Conservation (phyloP, 53 echinoderm and acorn worm species). For the Henricia sp. region DNA sequence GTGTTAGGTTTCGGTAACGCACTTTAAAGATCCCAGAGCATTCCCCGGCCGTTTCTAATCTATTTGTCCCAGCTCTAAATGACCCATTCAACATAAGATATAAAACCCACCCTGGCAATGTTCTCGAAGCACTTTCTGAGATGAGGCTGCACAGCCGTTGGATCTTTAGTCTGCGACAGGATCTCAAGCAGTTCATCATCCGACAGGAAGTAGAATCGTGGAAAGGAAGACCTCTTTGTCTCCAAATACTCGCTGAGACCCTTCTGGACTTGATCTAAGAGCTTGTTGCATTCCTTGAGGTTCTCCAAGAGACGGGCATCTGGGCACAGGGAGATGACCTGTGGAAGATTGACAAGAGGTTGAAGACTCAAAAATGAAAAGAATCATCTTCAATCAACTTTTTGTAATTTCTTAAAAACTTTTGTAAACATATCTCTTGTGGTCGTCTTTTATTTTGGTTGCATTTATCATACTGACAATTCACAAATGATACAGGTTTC, state of each 20-base stretch:
- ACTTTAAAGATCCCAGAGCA: no score
- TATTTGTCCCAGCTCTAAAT: no score
- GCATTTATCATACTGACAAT: no score
- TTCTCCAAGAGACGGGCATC: conserved; percentile 96
- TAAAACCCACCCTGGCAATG: conserved; percentile 90
- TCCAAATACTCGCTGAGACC: conserved; percentile 99
- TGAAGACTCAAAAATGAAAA: no score
- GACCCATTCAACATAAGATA: no score
- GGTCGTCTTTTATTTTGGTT: no score
- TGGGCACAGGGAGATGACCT: conserved; percentile 98
- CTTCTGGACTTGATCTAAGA: conserved; percentile 98
- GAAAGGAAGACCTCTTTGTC: conserved; percentile 97
- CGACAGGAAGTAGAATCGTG: conserved; percentile 98
- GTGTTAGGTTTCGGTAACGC: no score
- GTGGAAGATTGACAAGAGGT: background rate
- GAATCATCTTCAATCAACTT: no score
- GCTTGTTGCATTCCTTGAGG: conserved; percentile 99
- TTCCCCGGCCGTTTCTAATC: no score
- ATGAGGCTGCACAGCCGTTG: conserved; percentile 97
- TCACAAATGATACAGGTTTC: no score
- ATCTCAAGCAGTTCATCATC: conserved; percentile 99
- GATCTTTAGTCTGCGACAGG: conserved; percentile 98
- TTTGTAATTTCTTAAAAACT: no score
- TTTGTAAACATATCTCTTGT: no score
- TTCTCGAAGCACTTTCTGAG: conserved; percentile 99